A percentile compares a stretch with the other conserved stretches of the same genome.
These are phyloP conservation scores for Puma concolor DNA, from an alignment of 2,113 vertebrate species.

Conservation along the genomic window DNA sequence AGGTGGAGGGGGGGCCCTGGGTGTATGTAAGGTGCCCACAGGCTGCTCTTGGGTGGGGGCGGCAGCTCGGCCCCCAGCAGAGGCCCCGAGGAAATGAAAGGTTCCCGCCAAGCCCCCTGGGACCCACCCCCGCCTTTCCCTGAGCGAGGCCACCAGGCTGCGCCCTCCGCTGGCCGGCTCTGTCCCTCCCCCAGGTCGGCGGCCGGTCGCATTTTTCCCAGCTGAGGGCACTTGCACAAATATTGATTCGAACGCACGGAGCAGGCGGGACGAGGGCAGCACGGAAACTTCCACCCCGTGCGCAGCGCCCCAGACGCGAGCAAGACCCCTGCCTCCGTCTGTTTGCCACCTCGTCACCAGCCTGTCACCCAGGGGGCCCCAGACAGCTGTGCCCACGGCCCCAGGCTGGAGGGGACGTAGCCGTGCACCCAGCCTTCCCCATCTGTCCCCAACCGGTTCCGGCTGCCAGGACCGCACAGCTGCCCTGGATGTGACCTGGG, in stretches of 20 bases:
- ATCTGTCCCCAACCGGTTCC: not conserved
- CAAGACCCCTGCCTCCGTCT: not conserved
- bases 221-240: slow-evolving; percentile 68
- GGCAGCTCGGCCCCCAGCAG: not conserved
- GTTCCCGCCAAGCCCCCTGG: not conserved
- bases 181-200: not conserved
- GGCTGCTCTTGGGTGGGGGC: not conserved
- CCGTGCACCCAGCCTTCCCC: not conserved
- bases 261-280: not conserved
- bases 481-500: not conserved
- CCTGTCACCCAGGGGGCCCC: not conserved
- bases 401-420: not conserved
- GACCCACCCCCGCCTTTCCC: slow-evolving; percentile 56
- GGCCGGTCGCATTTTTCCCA: slow-evolving; percentile 55
- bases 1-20: not conserved
- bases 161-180: not conserved
- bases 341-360: not conserved
- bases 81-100: not conserved
- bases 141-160: not conserved
- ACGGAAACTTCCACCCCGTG: not conserved
- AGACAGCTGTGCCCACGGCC: not conserved
- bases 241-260: not conserved
- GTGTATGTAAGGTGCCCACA: not conserved
- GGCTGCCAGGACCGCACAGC: not conserved
- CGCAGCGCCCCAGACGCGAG: fast-evolving